Percentiles rank a stretch among this genome's conserved stretches.
Conservation (phyloP, 1,140 invertebrate species). For the Lepidurus arcticus region DNA sequence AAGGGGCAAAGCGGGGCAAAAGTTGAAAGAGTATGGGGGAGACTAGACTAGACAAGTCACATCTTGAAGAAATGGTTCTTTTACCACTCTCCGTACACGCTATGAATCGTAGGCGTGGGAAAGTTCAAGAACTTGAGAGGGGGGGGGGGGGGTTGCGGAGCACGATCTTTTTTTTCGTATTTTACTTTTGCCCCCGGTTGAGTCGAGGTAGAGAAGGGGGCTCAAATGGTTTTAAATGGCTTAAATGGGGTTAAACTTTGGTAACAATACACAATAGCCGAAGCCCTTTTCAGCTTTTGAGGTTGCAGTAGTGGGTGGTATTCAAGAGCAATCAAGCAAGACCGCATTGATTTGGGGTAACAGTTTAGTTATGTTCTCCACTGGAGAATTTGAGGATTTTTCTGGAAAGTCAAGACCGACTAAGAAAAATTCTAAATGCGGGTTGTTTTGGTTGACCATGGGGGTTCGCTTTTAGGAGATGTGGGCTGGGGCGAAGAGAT, state of each 20-base stretch:
- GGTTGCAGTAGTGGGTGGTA: background rate
- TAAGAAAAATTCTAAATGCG: constrained; percentile 21
- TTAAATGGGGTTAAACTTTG: background rate
- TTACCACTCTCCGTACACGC: background rate
- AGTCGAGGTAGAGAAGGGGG: background rate
- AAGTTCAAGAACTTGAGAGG: background rate
- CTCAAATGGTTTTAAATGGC: background rate
- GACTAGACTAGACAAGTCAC: constrained; percentile 12
- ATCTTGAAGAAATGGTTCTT: background rate
- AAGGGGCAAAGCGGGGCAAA: background rate
- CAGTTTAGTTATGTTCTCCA: background rate
- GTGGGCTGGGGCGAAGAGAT: background rate
- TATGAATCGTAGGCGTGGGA: background rate
- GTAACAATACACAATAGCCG: background rate
- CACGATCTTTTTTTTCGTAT: constrained; percentile 47
- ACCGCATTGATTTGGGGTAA: background rate
- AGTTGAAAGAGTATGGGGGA: background rate
- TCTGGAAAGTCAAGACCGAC: constrained; percentile 5
- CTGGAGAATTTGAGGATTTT: background rate
- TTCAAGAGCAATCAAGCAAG: background rate
- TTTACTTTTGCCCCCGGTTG: constrained; percentile 49
- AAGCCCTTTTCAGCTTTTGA: background rate
- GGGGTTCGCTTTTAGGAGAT: constrained; percentile 2
- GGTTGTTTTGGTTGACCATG: constrained; percentile 8
- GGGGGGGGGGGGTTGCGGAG: background rate